Percentiles rank a stretch among this genome's conserved stretches.
phyloP scores from a whole-genome alignment of 1,140 invertebrate species.

The Muscidifurax raptorellus region DNA sequence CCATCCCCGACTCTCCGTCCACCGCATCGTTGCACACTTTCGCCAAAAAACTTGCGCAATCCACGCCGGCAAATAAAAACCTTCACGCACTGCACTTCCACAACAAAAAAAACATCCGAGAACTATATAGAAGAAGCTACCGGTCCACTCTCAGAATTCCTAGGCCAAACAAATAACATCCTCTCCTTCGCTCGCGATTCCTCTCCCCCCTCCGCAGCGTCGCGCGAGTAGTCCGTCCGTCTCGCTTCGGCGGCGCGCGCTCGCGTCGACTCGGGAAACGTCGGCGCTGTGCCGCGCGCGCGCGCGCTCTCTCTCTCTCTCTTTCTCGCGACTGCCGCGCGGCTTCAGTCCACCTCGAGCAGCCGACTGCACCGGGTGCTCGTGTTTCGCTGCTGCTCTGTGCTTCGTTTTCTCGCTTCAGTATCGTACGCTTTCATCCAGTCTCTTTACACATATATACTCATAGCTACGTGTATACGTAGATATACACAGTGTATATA shows the following conservation, averaged over 20 bases:
- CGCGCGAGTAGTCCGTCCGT: background rate
- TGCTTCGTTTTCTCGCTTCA: background rate
- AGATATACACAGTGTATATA: background rate
- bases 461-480: background rate
- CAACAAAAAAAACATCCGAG: background rate
- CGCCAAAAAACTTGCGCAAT: too few relatives aligned
- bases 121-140: background rate
- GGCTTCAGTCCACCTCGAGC: conserved; percentile 49
- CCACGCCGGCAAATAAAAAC: too few relatives aligned
- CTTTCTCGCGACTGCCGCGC: background rate
- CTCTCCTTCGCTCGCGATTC: background rate
- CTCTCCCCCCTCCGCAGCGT: background rate
- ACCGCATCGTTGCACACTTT: too few relatives aligned
- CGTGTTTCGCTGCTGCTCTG: background rate
- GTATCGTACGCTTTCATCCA: background rate
- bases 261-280: conserved; percentile 1
- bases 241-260: background rate
- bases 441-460: background rate
- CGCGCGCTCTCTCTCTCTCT: conserved; percentile 3
- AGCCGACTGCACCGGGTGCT: conserved; percentile 36
- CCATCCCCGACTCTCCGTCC: too few relatives aligned
- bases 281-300: background rate
- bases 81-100: too few relatives aligned
- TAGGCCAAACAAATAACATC: conserved; percentile 42
- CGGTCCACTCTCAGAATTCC: conserved; percentile 24